phyloP scores from a whole-genome alignment of 2,888 invertebrate genomes.

The Sinohyriopsis cumingii region DNA sequence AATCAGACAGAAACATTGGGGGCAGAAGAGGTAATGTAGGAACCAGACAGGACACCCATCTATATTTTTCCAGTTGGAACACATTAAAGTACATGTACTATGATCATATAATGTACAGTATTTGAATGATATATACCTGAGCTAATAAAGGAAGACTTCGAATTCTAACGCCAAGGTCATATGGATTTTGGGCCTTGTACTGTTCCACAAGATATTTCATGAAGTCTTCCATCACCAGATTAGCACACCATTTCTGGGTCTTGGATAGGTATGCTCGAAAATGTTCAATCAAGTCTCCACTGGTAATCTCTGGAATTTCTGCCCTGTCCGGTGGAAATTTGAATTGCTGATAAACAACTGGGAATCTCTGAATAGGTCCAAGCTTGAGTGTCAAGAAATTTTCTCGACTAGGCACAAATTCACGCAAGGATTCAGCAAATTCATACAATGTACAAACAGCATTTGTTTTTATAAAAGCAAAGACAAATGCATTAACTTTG shows the following conservation, averaged over 20 bases:
- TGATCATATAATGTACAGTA: no score
- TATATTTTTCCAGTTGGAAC: no score
- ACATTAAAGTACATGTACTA: no score
- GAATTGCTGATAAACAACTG: conserved; percentile 55
- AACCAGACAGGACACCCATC: no score
- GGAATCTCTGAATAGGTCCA: conserved; percentile 59
- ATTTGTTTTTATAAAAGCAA: conserved; percentile 53
- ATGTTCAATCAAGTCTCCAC: conserved; percentile 50
- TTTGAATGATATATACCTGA: conserved; percentile 39
- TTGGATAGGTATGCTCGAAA: conserved; percentile 45
- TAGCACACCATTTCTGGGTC: conserved; percentile 51
- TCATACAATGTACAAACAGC: conserved; percentile 59
- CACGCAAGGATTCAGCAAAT: conserved; percentile 44
- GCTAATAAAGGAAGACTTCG: conserved; percentile 58
- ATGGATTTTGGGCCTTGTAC: conserved; percentile 41
- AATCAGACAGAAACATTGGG: no score
- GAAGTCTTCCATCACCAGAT: conserved; percentile 47
- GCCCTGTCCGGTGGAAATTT: conserved; percentile 53
- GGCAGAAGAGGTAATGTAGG: no score
- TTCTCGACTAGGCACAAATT: conserved; percentile 37
- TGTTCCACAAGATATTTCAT: conserved; percentile 51
- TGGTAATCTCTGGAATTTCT: conserved; percentile 53
- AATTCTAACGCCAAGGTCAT: conserved; percentile 57
- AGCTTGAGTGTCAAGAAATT: conserved; percentile 52
- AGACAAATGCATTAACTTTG: conserved; percentile 53